Base-by-base conservation (phyloP, 2,113 vertebrate genomes). In the Potamarius usumacintae region DNA sequence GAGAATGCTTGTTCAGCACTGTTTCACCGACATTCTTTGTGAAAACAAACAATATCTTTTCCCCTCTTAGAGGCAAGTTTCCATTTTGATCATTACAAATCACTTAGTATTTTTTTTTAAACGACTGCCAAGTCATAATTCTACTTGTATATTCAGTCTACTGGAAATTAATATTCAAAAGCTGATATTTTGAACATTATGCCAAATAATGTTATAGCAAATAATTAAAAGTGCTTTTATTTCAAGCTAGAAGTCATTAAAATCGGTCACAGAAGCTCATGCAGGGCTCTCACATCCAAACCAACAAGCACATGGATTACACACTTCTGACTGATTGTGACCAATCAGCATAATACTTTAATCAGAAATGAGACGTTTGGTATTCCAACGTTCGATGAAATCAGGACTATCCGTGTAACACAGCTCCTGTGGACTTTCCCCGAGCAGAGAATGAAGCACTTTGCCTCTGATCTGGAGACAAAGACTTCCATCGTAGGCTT, bases 1-100 rank as follows among this genome's bases (percentile, higher is more conserved):
- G 30, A 58, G 55, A 77, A 62, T 85, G 57, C 55, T n/a, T 58
- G 53, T 74, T 85, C 67, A 85, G 83, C 69, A 85, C 27, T 85
- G 83, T 53, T 84, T 60, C 34, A 50, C 71, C 62, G 30, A 76
- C 20, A 76, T 50, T 76, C 27, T 74, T 74, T 25, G 50, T 84
- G 27, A 57, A n/a, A 42, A 8, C 17, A n/a, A 42, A 8, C 17
- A 22, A 11, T 50, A 22, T 27, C 4, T 18, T 72, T 62, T 76
- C 50, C 53, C 62, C 48, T 53, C 48, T 71, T 30, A 52, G 1
- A 27, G 5, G 8, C 20, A 50, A 83, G 25, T 34, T 22, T 14
- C 7, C 58, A 25, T 82, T 82, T 34, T 17, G 7, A 83, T 83
- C 18, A 69, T 83, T 53, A 22, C 25, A n/a, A 25, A 67, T 4